These are phyloP conservation scores for Hypselothyrea guttata DNA, from an alignment of 2,888 invertebrate genomes.

Conservation along the genomic window DNA sequence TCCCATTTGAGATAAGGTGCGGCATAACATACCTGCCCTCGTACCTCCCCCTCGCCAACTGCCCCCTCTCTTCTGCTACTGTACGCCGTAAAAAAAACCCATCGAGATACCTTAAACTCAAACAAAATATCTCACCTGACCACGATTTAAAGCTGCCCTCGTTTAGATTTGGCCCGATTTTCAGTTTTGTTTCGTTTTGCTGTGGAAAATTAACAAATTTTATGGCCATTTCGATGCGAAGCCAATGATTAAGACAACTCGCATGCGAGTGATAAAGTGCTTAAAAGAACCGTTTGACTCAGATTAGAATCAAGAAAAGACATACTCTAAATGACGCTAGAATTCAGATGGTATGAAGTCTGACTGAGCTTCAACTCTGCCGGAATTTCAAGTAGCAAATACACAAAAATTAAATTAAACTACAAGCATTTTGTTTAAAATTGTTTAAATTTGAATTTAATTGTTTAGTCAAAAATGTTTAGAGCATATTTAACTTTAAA, in stretches of 20 bases:
- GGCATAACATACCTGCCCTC: conserved; percentile 30
- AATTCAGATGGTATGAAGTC: no score
- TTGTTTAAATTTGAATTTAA: no score
- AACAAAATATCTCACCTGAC: conserved; percentile 15
- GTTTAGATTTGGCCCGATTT: conserved; percentile 68
- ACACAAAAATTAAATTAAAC: no score
- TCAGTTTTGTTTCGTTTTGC: conserved; percentile 23
- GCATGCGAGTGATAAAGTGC: conserved; percentile 6
- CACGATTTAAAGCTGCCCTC: conserved; percentile 56
- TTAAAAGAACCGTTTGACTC: no score
- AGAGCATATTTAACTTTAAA: no score
- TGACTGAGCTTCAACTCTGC: no score
- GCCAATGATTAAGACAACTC: conserved; percentile 36
- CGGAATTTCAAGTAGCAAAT: no score
- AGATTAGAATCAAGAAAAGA: no score
- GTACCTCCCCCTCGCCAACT: no score
- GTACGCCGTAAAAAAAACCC: conserved; percentile 44
- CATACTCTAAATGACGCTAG: no score
- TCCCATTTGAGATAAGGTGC: conserved; percentile 75
- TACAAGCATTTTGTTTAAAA: no score
- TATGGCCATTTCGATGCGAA: conserved; percentile 59
- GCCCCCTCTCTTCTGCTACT: conserved; percentile 33
- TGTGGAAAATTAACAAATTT: conserved; percentile 65
- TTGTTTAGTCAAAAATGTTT: no score
- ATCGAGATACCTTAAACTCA: conserved; percentile 22